phyloP scores from a whole-genome alignment of 2,113 vertebrate genomes.

The Hippopotamus amphibius region DNA sequence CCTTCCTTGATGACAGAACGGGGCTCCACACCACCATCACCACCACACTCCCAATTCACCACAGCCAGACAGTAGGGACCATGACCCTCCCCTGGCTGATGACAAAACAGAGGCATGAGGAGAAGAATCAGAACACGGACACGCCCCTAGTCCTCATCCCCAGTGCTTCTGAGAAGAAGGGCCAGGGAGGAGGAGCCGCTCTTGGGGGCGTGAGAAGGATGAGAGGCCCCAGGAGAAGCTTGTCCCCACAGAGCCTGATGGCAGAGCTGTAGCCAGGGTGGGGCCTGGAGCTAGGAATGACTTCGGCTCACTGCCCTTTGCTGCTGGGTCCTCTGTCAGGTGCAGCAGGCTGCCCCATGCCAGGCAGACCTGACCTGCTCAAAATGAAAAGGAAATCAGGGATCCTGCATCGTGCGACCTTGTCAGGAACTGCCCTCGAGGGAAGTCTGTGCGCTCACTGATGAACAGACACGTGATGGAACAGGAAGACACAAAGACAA shows the following conservation, averaged over 20 bases:
- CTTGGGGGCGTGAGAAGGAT: neutral
- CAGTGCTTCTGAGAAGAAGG: neutral
- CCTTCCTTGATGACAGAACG: neutral
- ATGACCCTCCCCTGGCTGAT: neutral
- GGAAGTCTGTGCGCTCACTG: neutral
- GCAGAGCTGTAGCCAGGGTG: neutral
- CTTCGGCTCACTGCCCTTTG: neutral
- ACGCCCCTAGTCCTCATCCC: neutral
- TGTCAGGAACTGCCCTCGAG: neutral
- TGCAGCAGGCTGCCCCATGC: neutral
- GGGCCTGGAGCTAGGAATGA: neutral
- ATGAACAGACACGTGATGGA: neutral
- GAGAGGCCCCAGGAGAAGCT: neutral
- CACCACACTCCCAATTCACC: neutral
- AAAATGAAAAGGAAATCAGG: neutral
- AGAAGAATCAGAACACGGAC: neutral
- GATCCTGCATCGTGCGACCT: fast-evolving
- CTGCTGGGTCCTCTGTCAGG: neutral
- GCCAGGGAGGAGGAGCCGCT: neutral
- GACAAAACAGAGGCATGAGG: neutral
- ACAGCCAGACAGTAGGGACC: neutral
- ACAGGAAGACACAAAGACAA: constrained; percentile 31
- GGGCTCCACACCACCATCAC: neutral
- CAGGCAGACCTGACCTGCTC: neutral
- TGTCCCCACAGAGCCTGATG: neutral